A percentile compares a stretch with the other conserved stretches of the same genome.
These are phyloP conservation scores for Galerucella calmariensis DNA, from an alignment of 2,888 invertebrate species.

Conservation along the genomic window DNA sequence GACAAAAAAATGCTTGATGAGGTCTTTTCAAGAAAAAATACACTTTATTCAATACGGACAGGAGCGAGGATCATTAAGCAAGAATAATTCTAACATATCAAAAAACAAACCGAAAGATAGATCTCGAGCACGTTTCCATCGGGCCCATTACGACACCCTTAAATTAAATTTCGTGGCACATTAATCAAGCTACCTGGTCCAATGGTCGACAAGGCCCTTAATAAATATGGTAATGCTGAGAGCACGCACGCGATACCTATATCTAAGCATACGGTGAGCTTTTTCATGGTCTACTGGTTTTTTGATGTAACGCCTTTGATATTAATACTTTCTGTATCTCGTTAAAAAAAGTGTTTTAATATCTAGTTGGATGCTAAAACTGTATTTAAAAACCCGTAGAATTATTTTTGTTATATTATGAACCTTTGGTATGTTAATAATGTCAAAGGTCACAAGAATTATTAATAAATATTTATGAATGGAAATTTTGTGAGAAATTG, in stretches of 20 bases:
- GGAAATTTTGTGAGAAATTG: no score
- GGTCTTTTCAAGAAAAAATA: neutral
- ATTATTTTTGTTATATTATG: neutral
- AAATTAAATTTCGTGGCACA: constrained; percentile 56
- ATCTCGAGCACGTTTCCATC: constrained; percentile 43
- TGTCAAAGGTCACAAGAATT: no score
- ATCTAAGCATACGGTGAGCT: constrained; percentile 33
- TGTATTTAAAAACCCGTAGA: neutral
- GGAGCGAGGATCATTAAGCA: neutral
- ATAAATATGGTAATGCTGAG: constrained; percentile 53
- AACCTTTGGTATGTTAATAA: neutral
- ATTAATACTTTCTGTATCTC: constrained; percentile 13
- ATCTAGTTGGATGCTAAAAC: neutral
- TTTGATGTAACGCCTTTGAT: constrained; percentile 6
- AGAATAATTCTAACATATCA: constrained; percentile 3
- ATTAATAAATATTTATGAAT: no score
- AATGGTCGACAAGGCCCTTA: constrained; percentile 52
- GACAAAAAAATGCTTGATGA: neutral
- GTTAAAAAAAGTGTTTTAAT: constrained; percentile 6
- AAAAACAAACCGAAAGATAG: constrained; percentile 36
- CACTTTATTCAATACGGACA: neutral
- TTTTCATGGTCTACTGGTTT: constrained; percentile 27
- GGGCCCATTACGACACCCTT: constrained; percentile 52
- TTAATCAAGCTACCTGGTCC: constrained; percentile 52
- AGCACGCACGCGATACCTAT: constrained; percentile 50